Evolutionary conservation across 2,888 invertebrate species (phyloP).

Genomic region (Tenthredo mesomela): DNA sequence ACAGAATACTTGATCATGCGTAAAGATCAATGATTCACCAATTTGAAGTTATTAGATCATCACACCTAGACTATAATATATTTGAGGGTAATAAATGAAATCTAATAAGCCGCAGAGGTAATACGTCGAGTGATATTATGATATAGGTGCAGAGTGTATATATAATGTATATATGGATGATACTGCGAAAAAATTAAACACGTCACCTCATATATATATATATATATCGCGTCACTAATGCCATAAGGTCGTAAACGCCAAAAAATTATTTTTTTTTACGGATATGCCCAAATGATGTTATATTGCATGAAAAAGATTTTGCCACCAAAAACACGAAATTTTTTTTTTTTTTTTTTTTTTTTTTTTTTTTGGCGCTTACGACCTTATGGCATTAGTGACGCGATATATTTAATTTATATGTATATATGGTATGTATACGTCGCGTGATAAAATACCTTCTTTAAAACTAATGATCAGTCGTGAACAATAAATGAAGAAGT

Average conservation of each 20-base stretch:
- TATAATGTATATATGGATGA: neutral
- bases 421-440: neutral
- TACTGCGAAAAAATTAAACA: neutral
- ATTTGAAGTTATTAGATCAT: neutral
- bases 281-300: no score
- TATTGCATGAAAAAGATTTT: no score
- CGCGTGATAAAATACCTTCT: neutral
- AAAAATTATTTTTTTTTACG: no score
- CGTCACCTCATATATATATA: neutral
- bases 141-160: neutral
- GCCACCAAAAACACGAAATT: no score
- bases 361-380: no score
- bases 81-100: neutral
- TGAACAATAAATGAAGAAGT: conserved; percentile 3
- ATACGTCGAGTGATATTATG: neutral
- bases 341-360: no score
- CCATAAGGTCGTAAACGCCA: no score
- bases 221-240: no score
- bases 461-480: neutral
- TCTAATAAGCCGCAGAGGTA: neutral
- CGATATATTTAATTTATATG: no score
- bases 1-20: no score
- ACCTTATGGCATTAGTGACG: no score
- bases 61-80: neutral
- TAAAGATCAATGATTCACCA: neutral